Conservation (phyloP, 1,140 invertebrate genomes). For the Pachypeltis micranthus region DNA sequence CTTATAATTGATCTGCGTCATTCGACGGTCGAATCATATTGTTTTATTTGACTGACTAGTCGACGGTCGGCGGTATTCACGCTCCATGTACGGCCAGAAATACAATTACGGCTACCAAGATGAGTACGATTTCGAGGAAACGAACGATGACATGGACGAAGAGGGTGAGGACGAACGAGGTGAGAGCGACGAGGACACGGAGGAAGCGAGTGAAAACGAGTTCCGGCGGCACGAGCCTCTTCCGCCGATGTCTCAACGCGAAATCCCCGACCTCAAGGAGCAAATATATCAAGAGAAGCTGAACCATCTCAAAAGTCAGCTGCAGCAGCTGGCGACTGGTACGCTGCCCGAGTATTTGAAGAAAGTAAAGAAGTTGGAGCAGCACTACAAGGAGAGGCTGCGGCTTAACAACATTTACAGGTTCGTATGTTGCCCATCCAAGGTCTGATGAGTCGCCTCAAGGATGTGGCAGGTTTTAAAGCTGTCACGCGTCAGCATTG, state of each 20-base stretch:
- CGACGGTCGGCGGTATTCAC: no score
- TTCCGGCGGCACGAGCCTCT: slow-evolving; percentile 54
- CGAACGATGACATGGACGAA: not conserved
- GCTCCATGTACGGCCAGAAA: not conserved
- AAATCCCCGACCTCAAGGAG: slow-evolving; percentile 78
- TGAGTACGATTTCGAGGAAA: not conserved
- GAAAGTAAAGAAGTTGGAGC: slow-evolving; percentile 68
- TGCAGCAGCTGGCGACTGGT: slow-evolving; percentile 77
- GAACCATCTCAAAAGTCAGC: slow-evolving; percentile 73
- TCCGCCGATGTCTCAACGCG: slow-evolving; percentile 27
- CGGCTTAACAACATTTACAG: slow-evolving; percentile 71
- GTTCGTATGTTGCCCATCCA: no score
- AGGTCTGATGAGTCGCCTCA: no score
- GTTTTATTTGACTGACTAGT: no score
- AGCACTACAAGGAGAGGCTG: slow-evolving; percentile 64
- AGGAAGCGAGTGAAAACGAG: slow-evolving; percentile 82
- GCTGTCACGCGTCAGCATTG: no score
- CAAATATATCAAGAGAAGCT: slow-evolving; percentile 72
- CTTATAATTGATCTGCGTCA: no score
- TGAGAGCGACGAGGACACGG: slow-evolving; percentile 46
- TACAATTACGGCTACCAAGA: not conserved
- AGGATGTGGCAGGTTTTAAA: no score
- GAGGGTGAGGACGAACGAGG: not conserved
- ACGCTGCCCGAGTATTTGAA: slow-evolving; percentile 76
- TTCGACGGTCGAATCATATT: no score